phyloP scores from a whole-genome alignment of 2,888 invertebrate genomes.

The Ormyrus labotus region DNA sequence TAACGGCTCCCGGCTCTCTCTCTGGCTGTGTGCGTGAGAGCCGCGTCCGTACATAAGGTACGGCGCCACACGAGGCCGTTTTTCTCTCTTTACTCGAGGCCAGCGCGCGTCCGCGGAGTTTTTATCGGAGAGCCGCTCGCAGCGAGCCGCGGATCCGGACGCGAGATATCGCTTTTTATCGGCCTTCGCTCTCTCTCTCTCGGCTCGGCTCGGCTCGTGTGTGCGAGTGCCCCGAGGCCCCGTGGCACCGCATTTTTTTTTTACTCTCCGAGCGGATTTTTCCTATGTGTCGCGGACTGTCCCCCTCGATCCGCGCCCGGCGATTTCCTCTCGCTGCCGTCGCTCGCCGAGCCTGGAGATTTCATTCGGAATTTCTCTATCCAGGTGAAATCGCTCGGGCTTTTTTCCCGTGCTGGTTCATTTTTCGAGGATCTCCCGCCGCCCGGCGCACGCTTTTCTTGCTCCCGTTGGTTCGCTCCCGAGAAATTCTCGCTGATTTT shows the following conservation, averaged over 20 bases:
- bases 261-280: conserved; percentile 43
- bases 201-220: neutral
- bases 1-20: neutral
- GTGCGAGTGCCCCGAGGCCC: conserved; percentile 14
- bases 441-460: neutral
- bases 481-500: conserved; percentile 5
- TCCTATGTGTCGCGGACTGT: conserved; percentile 21
- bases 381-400: neutral
- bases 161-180: conserved; percentile 55
- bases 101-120: conserved; percentile 38
- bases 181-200: conserved; percentile 29
- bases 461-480: neutral
- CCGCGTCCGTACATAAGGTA: neutral
- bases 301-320: conserved; percentile 17
- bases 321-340: conserved; percentile 7
- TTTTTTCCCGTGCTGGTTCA: neutral
- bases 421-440: neutral
- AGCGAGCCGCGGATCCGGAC: conserved; percentile 50
- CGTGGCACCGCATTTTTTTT: conserved; percentile 3
- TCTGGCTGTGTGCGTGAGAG: neutral
- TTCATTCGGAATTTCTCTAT: conserved; percentile 49
- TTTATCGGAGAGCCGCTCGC: conserved; percentile 35
- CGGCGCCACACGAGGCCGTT: conserved; percentile 1
- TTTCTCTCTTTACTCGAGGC: neutral
- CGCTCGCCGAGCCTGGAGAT: conserved; percentile 8